Conservation (phyloP, 1,140 invertebrate genomes). For the Neodiprion fabricii region DNA sequence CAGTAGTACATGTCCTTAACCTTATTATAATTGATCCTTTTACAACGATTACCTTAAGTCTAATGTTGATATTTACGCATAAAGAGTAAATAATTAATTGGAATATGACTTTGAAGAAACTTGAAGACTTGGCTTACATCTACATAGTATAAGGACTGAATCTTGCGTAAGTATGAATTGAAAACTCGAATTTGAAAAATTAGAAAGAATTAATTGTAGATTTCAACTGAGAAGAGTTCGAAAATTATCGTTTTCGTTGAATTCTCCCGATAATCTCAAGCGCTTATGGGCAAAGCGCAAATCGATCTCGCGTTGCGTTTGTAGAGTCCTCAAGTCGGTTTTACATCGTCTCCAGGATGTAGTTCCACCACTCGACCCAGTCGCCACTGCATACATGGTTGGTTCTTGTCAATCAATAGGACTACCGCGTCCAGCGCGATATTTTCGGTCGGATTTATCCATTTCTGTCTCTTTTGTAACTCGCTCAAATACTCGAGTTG, state of each 20-base stretch:
- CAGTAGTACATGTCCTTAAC: neutral
- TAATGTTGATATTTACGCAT: too few relatives aligned
- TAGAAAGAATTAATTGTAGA: neutral
- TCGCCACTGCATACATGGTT: slow-evolving; percentile 14
- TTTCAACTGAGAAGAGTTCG: too few relatives aligned
- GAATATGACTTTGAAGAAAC: neutral
- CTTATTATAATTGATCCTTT: slow-evolving; percentile 9
- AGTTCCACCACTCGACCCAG: slow-evolving; percentile 12
- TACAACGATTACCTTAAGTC: slow-evolving; percentile 8
- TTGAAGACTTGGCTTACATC: too few relatives aligned
- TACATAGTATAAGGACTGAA: neutral
- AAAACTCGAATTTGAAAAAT: slow-evolving; percentile 2
- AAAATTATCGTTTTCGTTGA: too few relatives aligned
- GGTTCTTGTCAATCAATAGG: slow-evolving; percentile 22
- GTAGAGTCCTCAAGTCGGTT: neutral
- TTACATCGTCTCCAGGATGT: slow-evolving; percentile 10
- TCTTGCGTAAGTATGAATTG: neutral
- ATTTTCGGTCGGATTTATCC: slow-evolving; percentile 18
- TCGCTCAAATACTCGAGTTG: slow-evolving; percentile 12
- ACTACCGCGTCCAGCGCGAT: slow-evolving; percentile 17
- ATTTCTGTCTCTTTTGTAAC: slow-evolving; percentile 16
- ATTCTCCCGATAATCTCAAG: neutral
- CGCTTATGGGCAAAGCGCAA: neutral
- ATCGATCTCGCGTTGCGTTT: neutral
- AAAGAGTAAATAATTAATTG: neutral